Evolutionary conservation across 2,113 vertebrate genomes (phyloP).

Genomic region (Panthera uncia): DNA sequence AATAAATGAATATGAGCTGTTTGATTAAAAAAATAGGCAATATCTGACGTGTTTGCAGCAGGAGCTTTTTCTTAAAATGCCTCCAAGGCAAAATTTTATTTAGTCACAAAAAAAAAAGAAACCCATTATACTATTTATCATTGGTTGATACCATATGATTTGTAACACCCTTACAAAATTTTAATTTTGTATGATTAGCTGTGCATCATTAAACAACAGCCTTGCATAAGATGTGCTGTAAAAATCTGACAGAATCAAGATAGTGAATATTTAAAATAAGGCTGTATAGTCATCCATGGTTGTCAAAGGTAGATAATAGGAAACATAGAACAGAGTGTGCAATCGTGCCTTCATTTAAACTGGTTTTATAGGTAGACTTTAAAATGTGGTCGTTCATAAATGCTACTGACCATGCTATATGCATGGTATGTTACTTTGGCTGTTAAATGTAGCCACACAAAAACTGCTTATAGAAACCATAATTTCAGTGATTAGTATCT

Average conservation of each 20-base stretch:
- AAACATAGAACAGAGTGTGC: constrained; percentile 87
- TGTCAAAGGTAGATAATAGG: constrained; percentile 90
- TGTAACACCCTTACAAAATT: constrained; percentile 95
- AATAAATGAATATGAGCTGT: constrained; percentile 95
- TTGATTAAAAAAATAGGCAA: constrained; percentile 95
- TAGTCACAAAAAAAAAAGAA: constrained; percentile 92
- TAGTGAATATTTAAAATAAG: constrained; percentile 93
- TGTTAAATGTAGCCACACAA: constrained; percentile 85
- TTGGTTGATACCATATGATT: constrained; percentile 95
- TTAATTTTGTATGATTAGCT: constrained; percentile 99
- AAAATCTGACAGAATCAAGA: constrained; percentile 94
- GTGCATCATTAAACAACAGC: constrained; percentile 99
- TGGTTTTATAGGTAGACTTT: constrained; percentile 89
- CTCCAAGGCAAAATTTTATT: constrained; percentile 96
- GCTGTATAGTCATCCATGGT: constrained; percentile 89
- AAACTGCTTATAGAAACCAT: constrained; percentile 87
- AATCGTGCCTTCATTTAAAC: constrained; percentile 87
- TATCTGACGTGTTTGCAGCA: constrained; percentile 92
- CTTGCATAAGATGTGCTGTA: constrained; percentile 91
- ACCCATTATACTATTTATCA: constrained; percentile 96
- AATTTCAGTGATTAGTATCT: constrained; percentile 90
- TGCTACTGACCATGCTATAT: constrained; percentile 84
- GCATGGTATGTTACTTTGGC: constrained; percentile 84
- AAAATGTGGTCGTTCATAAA: constrained; percentile 88
- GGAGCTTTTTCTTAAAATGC: constrained; percentile 92